Evolutionary conservation across 2,113 vertebrate genomes (phyloP).

Genomic region (Podilymbus podiceps): DNA sequence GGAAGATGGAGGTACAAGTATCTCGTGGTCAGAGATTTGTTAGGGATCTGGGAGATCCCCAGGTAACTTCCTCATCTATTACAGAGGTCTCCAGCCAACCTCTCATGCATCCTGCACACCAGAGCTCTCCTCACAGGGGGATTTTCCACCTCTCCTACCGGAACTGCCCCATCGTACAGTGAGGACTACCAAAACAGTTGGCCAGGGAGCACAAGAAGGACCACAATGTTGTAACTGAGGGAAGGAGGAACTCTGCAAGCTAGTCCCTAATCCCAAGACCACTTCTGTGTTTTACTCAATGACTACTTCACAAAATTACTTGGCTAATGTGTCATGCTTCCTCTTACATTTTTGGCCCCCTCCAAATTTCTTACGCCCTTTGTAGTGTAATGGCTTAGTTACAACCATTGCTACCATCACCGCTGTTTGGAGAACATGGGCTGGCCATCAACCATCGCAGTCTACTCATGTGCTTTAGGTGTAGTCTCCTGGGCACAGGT

Average conservation of each 20-base stretch:
- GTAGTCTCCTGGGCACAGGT: not conserved
- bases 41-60: not conserved
- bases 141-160: not conserved
- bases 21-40: not conserved
- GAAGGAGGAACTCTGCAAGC: not conserved
- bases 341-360: not conserved
- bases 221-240: not conserved
- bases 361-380: not conserved
- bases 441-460: not conserved
- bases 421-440: not conserved
- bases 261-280: not conserved
- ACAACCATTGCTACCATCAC: not conserved
- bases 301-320: not conserved
- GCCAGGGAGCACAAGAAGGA: not conserved
- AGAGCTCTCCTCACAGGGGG: not conserved
- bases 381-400: not conserved
- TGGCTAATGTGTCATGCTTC: not conserved
- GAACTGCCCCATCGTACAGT: not conserved
- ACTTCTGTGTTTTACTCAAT: constrained; percentile 9
- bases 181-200: not conserved
- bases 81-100: not conserved
- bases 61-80: not conserved
- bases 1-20: not conserved
- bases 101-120: not conserved
- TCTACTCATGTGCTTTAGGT: not conserved